phyloP scores from a whole-genome alignment of 2,113 vertebrate species.

The Plestiodon gilberti region DNA sequence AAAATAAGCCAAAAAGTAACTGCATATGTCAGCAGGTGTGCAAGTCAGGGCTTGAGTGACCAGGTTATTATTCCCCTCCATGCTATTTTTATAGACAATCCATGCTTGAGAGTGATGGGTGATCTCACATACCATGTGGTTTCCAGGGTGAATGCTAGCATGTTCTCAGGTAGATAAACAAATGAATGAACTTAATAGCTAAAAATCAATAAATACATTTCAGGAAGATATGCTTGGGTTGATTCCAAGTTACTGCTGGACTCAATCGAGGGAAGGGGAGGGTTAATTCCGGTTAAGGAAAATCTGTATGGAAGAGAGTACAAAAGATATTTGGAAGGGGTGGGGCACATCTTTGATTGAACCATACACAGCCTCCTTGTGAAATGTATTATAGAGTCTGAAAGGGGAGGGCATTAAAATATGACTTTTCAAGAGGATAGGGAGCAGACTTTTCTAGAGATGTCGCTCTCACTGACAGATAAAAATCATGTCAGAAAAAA shows the following conservation, averaged over 20 bases:
- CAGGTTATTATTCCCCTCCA: background rate
- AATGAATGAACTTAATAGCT: background rate
- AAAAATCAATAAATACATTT: background rate
- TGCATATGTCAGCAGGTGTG: too few relatives aligned
- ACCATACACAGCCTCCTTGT: background rate
- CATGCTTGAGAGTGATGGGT: background rate
- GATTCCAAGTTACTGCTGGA: too few relatives aligned
- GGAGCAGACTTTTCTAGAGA: background rate
- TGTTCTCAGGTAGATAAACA: too few relatives aligned
- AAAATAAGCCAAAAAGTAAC: too few relatives aligned
- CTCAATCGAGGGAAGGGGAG: too few relatives aligned
- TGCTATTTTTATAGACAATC: background rate
- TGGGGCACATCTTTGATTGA: background rate
- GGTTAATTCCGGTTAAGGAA: too few relatives aligned
- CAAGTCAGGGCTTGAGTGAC: too few relatives aligned
- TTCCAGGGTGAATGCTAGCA: background rate
- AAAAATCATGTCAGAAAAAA: background rate
- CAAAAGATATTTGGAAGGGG: background rate
- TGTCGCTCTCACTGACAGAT: background rate
- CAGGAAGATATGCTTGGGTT: background rate
- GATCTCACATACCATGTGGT: background rate
- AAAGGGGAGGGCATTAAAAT: background rate
- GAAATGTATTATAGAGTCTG: background rate
- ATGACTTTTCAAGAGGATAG: background rate
- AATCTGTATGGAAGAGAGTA: background rate